Percentiles rank a stretch among this genome's conserved stretches.
Evolutionary conservation across 2,797 vertebrate species (phyloP).

Genomic region (Bovichtus diacanthus): DNA sequence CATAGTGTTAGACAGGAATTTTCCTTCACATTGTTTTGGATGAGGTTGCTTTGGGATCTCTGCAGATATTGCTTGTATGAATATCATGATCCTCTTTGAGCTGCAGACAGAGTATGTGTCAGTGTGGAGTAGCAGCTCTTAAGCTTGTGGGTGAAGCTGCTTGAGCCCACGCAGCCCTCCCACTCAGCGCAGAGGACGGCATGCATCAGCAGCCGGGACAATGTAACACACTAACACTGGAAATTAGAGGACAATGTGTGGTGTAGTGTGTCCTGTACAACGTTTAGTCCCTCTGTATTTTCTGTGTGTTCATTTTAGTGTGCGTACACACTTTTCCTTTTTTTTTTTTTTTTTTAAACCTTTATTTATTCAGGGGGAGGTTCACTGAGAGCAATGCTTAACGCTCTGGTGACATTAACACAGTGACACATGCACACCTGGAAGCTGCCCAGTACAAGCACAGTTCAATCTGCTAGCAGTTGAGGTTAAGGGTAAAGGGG

Average conservation of each 20-base stretch:
- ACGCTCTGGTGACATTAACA: too few relatives aligned
- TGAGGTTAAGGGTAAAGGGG: too few relatives aligned
- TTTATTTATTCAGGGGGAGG: too few relatives aligned
- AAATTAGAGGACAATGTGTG: neutral
- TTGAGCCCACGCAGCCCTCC: constrained; percentile 63
- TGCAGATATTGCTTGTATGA: constrained; percentile 7
- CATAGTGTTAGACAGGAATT: neutral
- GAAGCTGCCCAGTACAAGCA: too few relatives aligned
- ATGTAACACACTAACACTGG: constrained; percentile 29
- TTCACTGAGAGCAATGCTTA: too few relatives aligned
- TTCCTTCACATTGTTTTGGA: neutral
- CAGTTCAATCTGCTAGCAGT: too few relatives aligned
- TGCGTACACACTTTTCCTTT: too few relatives aligned
- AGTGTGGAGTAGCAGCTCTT: constrained; percentile 34
- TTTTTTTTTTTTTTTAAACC: too few relatives aligned
- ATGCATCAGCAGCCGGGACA: constrained; percentile 41
- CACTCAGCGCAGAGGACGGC: constrained; percentile 45
- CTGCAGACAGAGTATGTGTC: constrained; percentile 21
- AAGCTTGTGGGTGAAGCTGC: constrained; percentile 56
- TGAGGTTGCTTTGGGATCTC: constrained; percentile 6
- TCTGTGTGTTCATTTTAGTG: neutral
- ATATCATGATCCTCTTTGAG: constrained; percentile 15
- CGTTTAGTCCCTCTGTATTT: neutral
- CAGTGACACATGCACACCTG: too few relatives aligned
- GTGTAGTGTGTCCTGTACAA: neutral